Conservation (phyloP, 2,113 vertebrate genomes). For the Carassius carassius region DNA sequence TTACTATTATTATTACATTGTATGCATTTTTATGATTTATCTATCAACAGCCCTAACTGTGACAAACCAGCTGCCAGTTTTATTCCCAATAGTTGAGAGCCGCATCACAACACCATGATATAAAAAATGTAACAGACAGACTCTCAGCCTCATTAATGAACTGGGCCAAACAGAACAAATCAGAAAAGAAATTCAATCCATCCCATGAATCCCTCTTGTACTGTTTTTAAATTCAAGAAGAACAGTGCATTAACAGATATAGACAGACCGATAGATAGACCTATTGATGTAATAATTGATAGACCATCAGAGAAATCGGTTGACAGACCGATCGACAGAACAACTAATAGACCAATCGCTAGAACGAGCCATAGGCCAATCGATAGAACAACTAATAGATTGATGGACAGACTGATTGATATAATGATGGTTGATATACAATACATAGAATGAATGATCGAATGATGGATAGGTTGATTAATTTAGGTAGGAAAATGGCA, state of each 20-base stretch:
- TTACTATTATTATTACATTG: too few species aligned
- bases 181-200: conserved; percentile 65
- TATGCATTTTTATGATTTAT: background rate
- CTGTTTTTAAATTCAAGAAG: conserved; percentile 68
- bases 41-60: background rate
- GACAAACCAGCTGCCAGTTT: conserved; percentile 58
- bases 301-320: background rate
- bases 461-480: background rate
- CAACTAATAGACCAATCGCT: conserved; percentile 4
- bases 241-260: conserved; percentile 48
- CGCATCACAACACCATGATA: conserved; percentile 53
- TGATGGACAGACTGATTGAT: conserved; percentile 27
- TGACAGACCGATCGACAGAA: background rate
- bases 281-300: background rate
- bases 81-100: conserved; percentile 57
- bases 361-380: too few species aligned
- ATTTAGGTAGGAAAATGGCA: too few species aligned
- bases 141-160: conserved; percentile 67
- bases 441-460: background rate
- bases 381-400: conserved; percentile 31
- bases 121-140: conserved; percentile 58
- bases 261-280: background rate
- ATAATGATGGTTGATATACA: background rate
- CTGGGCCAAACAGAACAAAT: conserved; percentile 72
- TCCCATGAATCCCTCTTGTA: conserved; percentile 72